Conservation (phyloP, 2,797 vertebrate species). For the Morelia viridis region DNA sequence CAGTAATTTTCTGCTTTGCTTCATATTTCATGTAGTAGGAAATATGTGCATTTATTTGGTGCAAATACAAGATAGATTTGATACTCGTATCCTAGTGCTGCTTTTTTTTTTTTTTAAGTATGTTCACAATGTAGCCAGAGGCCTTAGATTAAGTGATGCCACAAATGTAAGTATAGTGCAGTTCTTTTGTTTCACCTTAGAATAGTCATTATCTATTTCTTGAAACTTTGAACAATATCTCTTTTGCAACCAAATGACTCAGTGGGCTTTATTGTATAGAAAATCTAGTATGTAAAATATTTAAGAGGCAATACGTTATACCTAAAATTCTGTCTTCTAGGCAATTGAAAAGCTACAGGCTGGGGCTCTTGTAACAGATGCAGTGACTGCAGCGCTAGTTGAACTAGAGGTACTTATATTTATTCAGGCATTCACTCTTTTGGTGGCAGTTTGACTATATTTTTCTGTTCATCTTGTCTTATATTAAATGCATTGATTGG, state of each 20-base stretch:
- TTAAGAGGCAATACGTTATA: slow-evolving; percentile 42
- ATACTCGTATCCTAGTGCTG: not conserved
- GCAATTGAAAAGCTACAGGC: slow-evolving; percentile 94
- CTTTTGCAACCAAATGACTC: not conserved
- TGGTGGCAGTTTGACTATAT: not conserved
- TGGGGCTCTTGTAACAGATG: slow-evolving; percentile 92
- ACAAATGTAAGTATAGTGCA: not conserved
- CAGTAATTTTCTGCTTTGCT: slow-evolving; percentile 9
- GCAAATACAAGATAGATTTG: not conserved
- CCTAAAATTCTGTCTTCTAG: slow-evolving; percentile 73
- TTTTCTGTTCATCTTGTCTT: not conserved
- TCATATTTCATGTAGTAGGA: not conserved
- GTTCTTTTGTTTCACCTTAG: not conserved
- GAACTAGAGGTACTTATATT: slow-evolving; percentile 89
- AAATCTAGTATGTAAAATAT: not conserved
- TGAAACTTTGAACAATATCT: not conserved
- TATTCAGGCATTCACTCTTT: slow-evolving; percentile 10
- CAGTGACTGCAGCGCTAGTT: slow-evolving; percentile 94
- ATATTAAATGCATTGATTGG: not conserved
- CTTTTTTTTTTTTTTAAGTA: not conserved
- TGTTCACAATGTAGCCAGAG: not conserved
- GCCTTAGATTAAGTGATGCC: too few relatives aligned
- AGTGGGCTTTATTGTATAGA: not conserved
- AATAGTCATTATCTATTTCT: not conserved
- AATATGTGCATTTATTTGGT: not conserved